phyloP scores from a whole-genome alignment of 2,113 vertebrate genomes.

The Bos taurus region ARS-UCD2.0 NC_037331.1:44807001-44807500 shows the following conservation, averaged over 20 bases:
- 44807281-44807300: neutral
- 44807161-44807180: neutral
- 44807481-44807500: neutral
- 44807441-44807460: neutral
- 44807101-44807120: neutral
- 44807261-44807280: neutral
- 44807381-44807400: neutral
- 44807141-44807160: neutral
- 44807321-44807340: neutral
- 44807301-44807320: neutral
- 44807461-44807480: neutral
- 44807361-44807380: neutral
- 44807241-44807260: neutral
- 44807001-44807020: conserved; percentile 3
- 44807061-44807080: neutral
- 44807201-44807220: neutral
- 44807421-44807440: neutral
- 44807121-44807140: neutral
- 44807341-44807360: neutral
- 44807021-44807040: neutral
- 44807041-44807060: neutral
- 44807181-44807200: neutral
- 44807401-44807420: neutral
- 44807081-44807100: neutral
- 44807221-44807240: too few relatives aligned